phyloP scores from a whole-genome alignment of 2,888 invertebrate genomes.

The Cryptus viduatorius region DNA sequence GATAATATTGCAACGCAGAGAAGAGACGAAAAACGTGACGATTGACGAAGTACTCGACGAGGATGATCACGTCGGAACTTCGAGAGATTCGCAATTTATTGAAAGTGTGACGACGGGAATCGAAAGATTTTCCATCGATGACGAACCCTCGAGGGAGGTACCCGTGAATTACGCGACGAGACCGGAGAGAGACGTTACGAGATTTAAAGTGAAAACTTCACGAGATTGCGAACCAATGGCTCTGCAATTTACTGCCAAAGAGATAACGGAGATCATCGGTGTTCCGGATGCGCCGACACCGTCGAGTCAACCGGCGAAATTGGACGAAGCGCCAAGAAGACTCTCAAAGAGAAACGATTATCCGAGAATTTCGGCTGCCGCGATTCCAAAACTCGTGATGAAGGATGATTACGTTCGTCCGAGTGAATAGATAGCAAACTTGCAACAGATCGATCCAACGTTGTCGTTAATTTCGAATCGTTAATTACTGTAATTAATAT shows the following conservation, averaged over 20 bases:
- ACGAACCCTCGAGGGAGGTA: slow-evolving; percentile 28
- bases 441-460: background rate
- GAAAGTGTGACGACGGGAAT: slow-evolving; percentile 11
- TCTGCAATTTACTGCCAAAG: slow-evolving; percentile 59
- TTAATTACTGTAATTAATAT: background rate
- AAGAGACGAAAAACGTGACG: slow-evolving; percentile 2
- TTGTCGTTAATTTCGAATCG: background rate
- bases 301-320: slow-evolving; percentile 19
- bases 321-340: slow-evolving; percentile 26
- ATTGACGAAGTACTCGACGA: slow-evolving; percentile 40
- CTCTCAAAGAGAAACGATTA: slow-evolving; percentile 52
- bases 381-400: slow-evolving; percentile 48
- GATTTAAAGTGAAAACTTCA: slow-evolving; percentile 31
- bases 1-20: slow-evolving; percentile 18
- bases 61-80: background rate
- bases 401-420: slow-evolving; percentile 1
- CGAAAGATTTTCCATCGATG: slow-evolving; percentile 39
- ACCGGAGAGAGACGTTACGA: slow-evolving; percentile 7
- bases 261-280: slow-evolving; percentile 66
- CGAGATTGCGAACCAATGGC: slow-evolving; percentile 60
- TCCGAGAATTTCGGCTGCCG: slow-evolving; percentile 68
- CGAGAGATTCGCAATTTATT: background rate
- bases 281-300: slow-evolving; percentile 58
- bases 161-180: slow-evolving; percentile 35
- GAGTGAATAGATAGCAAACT: slow-evolving; percentile 4